Percentiles rank a stretch among this genome's conserved stretches.
These are phyloP conservation scores for Sebastes vulpes DNA, from an alignment of 2,797 vertebrate genomes.

Conservation along the genomic window DNA sequence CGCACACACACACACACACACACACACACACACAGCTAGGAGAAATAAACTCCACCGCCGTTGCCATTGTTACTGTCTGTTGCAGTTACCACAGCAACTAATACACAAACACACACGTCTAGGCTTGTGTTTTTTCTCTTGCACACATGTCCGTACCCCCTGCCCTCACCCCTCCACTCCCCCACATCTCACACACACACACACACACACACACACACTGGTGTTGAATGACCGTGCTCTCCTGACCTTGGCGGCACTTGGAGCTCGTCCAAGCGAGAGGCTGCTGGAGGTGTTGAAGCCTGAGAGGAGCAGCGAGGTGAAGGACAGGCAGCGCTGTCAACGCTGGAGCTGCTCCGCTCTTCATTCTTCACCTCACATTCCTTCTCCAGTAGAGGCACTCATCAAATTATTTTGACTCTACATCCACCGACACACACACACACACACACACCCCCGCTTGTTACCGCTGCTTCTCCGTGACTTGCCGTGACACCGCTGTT, in stretches of 20 bases:
- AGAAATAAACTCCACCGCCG: slow-evolving; percentile 7
- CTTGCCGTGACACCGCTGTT: slow-evolving; percentile 28
- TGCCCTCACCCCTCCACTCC: neutral
- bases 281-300: slow-evolving; percentile 67
- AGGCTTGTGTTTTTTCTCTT: slow-evolving; percentile 52
- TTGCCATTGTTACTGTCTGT: slow-evolving; percentile 52
- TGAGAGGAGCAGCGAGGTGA: slow-evolving; percentile 44
- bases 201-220: slow-evolving; percentile 3
- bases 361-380: slow-evolving; percentile 60
- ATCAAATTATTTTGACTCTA: slow-evolving; percentile 46
- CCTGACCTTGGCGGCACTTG: slow-evolving; percentile 74
- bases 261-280: slow-evolving; percentile 55
- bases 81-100: slow-evolving; percentile 69
- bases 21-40: neutral
- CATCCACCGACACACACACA: slow-evolving; percentile 23
- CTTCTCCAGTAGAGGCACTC: slow-evolving; percentile 22
- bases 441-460: neutral
- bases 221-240: slow-evolving; percentile 62
- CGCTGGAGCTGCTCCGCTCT: slow-evolving; percentile 12
- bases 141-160: slow-evolving; percentile 25
- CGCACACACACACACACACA: neutral
- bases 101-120: slow-evolving; percentile 63
- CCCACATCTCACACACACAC: neutral
- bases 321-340: slow-evolving; percentile 56
- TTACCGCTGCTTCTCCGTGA: slow-evolving; percentile 14